A percentile compares a stretch with the other conserved stretches of the same genome.
Evolutionary conservation across 35 echinoderm and acorn worm genomes (phyloP).

Genomic region (Stichopus chloronotus): DNA sequence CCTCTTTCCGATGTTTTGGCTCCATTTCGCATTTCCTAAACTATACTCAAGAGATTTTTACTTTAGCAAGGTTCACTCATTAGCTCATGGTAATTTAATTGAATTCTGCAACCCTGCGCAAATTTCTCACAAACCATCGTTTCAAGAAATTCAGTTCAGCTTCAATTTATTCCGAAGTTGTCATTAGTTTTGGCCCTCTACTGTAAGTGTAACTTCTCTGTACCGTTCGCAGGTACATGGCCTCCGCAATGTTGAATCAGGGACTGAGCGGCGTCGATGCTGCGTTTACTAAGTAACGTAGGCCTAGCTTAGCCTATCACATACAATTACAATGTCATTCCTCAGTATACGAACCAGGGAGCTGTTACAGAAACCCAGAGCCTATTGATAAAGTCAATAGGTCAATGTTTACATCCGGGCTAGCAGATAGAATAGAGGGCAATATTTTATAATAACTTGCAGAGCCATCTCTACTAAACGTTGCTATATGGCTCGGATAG

Average conservation of each 20-base stretch:
- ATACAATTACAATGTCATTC: background rate
- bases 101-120: no score
- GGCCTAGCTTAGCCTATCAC: background rate
- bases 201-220: no score
- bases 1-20: conserved; percentile 55
- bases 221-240: no score
- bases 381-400: conserved; percentile 9
- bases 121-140: no score
- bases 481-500: no score
- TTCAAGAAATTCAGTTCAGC: no score
- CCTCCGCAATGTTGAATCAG: no score
- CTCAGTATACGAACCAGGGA: background rate
- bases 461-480: no score
- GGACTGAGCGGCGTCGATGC: background rate
- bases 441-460: background rate
- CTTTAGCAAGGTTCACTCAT: no score
- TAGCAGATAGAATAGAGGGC: background rate
- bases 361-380: background rate
- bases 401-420: conserved; percentile 46
- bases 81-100: no score
- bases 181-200: no score
- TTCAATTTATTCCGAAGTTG: no score
- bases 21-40: background rate
- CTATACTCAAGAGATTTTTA: background rate
- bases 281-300: background rate